Evolutionary conservation across 2,888 invertebrate genomes (phyloP), one percentile per base, ranked within the genome.

Genomic region (Escarpia spicata): DNA sequence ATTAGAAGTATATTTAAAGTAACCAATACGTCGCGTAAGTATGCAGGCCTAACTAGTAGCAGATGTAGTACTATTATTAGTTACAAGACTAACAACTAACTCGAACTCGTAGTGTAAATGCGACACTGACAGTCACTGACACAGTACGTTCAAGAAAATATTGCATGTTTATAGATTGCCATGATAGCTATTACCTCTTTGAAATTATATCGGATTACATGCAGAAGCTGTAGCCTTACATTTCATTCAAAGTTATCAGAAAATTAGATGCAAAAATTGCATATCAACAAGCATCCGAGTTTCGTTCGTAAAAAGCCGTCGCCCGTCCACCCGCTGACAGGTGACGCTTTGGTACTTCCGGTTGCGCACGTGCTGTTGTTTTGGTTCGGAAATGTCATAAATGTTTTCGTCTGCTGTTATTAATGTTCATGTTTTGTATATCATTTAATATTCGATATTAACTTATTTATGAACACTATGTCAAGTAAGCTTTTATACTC

Each of bases 301-400:
- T 37, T 52, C 52, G 52, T 52, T 75, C 75, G 75, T 75, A 75
- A 75, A 75, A 75, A 75, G 75, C 75, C 75, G 75, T 75, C 75
- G 75, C 75, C 75, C 75, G 75, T 75, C 75, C 75, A 75, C 75
- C 75, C 75, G 75, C 75, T 75, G 75, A 75, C 75, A 75, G 75
- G 75, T 75, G 75, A 75, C 75, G 75, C 75, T 75, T 75, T 26
- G n/a, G 75, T 75, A 75, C 75, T 75, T 75, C 75, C 75, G 75
- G 75, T 75, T 75, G 75, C 75, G 75, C 75, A 75, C 75, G 75
- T 75, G 75, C 75, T 75, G 75, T 15, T 75, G 75, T 75, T 75
- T 75, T 75, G 75, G 26, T 75, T 75, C 75, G 75, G n/a, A 75
- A n/a, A 75, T 75, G 75, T 75, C 26, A 75, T 75, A 75, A 75